Evolutionary conservation across 2,797 vertebrate genomes (phyloP), one percentile per base, ranked within the genome.

Genomic region (Buphagus erythrorhynchus): DNA sequence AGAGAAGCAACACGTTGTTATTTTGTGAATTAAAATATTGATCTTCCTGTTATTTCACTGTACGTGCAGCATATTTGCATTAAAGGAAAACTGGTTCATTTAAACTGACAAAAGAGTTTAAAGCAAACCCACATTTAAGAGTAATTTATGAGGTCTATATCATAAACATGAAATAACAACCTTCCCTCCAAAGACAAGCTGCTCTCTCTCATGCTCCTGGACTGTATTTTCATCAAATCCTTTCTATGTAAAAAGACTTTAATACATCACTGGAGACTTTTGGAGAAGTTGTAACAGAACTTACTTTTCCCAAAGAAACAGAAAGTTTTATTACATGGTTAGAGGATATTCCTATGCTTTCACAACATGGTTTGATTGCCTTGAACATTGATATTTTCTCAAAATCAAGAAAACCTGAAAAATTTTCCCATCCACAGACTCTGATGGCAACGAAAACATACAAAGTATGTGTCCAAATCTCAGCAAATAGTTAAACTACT

Each of bases 121-220:
- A 91, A 94, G 65, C 43, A 95, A 93, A 65, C 29, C 21, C 43
- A 61, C 68, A 90, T 90, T 93, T 74, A 90, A 73, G 84, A 81
- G 83, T 93, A 94, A 97, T 96, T 96, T 95, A 95, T 81, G 90
- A 85, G 69, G 61, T 65, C 81, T 91, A 3, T 54, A 79, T 62
- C 95, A 92, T 73, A 90, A 96, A 91, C 85, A 87, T 95, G 92
- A 97, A 97, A 94, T 94, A 88, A 88, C 71, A 68, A 59, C 62
- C 59, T 93, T 90, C 68, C 58, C 72, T 93, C 90, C 69, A 90
- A 93, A 96, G 91, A 88, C 87, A 94, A 93, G 76, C 84, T 94
- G 88, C 82, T 93, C 91, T 51, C 89, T 85, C 93, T 90, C 69
- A 52, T 66, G 80, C 76, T 91, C 65, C 85, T 77, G 62, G 81